phyloP scores from a whole-genome alignment of 2,113 vertebrate species.

The Pangasianodon hypophthalmus region DNA sequence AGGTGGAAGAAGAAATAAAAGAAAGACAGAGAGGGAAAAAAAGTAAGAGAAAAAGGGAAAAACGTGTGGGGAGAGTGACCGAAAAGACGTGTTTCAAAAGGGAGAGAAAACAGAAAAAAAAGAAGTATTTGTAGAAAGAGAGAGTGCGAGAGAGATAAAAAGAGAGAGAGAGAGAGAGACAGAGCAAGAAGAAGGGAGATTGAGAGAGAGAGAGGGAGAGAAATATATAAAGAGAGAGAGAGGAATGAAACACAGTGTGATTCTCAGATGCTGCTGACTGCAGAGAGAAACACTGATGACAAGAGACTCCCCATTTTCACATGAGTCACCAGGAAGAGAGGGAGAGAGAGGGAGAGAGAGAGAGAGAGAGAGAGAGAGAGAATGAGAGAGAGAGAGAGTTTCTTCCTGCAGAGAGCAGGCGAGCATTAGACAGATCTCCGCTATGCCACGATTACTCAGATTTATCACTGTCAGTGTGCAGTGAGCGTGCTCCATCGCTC shows the following conservation, averaged over 20 bases:
- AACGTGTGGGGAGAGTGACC: not conserved
- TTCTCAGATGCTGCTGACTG: not conserved
- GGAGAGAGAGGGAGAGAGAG: not conserved
- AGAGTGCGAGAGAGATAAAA: not conserved
- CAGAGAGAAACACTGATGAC: constrained; percentile 15
- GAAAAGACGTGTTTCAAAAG: not conserved
- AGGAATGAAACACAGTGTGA: not conserved
- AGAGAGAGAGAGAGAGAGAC: not conserved
- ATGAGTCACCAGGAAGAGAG: constrained; percentile 18
- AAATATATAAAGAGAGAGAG: too few relatives aligned
- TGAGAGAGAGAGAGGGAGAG: not conserved
- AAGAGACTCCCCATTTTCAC: not conserved
- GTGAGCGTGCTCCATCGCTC: not conserved
- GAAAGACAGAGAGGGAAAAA: not conserved
- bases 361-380: not conserved
- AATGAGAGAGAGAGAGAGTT: not conserved
- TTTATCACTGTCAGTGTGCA: constrained; percentile 32
- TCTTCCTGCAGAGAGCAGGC: constrained; percentile 10
- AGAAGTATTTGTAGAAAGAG: not conserved
- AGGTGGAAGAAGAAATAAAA: constrained; percentile 8
- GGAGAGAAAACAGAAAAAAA: not conserved
- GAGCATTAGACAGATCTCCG: constrained; percentile 33
- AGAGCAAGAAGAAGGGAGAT: too few relatives aligned
- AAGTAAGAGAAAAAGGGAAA: not conserved
- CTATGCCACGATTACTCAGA: constrained; percentile 28